Evolutionary conservation across 1,140 invertebrate species (phyloP), one percentile per base, ranked within the genome.

Genomic region (Trichonephila inaurata): DNA sequence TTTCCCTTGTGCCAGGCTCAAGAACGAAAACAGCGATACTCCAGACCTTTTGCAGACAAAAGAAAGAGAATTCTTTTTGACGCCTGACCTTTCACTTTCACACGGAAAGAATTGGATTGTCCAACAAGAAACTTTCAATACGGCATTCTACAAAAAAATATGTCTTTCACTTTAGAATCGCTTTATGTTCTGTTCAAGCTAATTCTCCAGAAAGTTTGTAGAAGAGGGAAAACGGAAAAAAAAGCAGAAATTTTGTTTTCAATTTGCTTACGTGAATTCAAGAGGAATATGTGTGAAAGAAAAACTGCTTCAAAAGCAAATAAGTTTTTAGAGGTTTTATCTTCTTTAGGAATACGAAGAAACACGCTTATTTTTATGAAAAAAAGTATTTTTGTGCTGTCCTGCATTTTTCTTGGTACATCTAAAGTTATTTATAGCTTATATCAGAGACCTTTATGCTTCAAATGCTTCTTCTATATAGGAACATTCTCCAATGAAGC

Each of bases 1-100:
- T 82, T 82, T 82, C 77, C 77, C 77, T 33, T 21, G 40, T 44
- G 77, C 33, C 33, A 51, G 4, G 28, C 44, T 21, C 19, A 82
- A 82, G 33, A 82, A 82, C 28, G 33, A 33, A 82, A 82, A 82
- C 8, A 82, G 33, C 77, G 28, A 14, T 33, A 82, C 28, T 19
- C 33, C 77, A 40, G 77, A 82, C 77, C 44, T 82, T 82, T 18
- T 51, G 14, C 40, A 82, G 77, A 40, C 77, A 82, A 69, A 82
- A 82, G 77, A 82, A 82, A 44, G 44, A 18, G 18, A 21, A 82
- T 82, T 40, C 44, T 16, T 44, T 82, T 51, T 82, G 18, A 82
- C 77, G 40, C 77, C 77, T 82, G 77, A 51, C 44, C 18, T 77
- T 77, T 77, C 72, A 77, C 33, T 77, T 77, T 33, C 72, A 77